phyloP scores from a whole-genome alignment of 2,113 vertebrate genomes.

The Oncorhynchus keta region DNA sequence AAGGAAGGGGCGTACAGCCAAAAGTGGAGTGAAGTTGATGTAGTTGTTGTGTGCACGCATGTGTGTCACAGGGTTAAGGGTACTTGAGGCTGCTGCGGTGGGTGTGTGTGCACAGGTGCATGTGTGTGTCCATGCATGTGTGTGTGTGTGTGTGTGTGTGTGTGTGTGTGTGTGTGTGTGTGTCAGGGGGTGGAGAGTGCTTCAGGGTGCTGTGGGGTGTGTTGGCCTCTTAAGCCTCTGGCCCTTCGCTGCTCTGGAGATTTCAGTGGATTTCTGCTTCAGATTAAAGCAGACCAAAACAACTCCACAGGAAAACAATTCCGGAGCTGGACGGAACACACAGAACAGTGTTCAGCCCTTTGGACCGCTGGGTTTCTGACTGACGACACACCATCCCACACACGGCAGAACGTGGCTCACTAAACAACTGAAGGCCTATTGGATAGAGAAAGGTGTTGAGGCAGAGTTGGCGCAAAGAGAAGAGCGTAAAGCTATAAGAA shows the following conservation, averaged over 20 bases:
- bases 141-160: conserved; percentile 14
- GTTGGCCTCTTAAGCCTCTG: conserved; percentile 58
- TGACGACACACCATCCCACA: neutral
- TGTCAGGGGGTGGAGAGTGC: conserved; percentile 45
- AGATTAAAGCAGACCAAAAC: conserved; percentile 37
- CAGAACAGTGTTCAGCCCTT: neutral
- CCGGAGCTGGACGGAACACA: neutral
- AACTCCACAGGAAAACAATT: neutral
- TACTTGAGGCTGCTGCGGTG: neutral
- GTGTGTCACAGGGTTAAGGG: neutral
- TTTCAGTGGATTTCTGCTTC: conserved; percentile 49
- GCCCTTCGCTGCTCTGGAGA: conserved; percentile 45
- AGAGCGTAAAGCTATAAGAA: neutral
- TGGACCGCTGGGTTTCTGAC: neutral
- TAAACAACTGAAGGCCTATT: neutral
- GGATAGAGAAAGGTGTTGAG: neutral
- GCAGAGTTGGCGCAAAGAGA: neutral
- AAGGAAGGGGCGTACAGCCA: neutral
- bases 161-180: conserved; percentile 15
- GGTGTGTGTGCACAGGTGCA: neutral
- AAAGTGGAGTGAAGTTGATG: too few species aligned
- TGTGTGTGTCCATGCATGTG: neutral
- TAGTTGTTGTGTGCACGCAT: neutral
- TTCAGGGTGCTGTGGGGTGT: conserved; percentile 57
- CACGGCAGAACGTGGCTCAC: neutral